Evolutionary conservation across 2,113 vertebrate genomes (phyloP), one percentile per base, ranked within the genome.

Genomic region (Anoplopoma fimbria): DNA sequence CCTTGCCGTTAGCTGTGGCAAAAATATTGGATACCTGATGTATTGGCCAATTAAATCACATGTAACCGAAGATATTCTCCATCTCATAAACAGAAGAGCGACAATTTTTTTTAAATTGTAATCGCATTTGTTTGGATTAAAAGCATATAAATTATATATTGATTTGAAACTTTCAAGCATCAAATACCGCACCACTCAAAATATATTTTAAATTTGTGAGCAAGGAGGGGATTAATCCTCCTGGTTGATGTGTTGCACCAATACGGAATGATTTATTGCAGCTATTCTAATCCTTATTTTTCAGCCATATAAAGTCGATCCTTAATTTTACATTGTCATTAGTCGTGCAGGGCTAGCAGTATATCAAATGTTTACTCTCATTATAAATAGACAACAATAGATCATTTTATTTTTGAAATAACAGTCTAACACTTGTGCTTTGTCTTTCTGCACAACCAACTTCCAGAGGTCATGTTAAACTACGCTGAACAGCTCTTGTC

Each of bases 261-360:
- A 29, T 31, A 60, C 23, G 3, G 42, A 67, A 57, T 27, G 0
- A 38, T 51, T 49, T 36, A 13, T 49, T 51, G 12, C 40, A 42
- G 17, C 29, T 29, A 45, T 27, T 40, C 55, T 51, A 62, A 29
- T 58, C 27, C 8, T 29, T 70, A 31, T 58, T 27, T 75, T 51
- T 38, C 23, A 61, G n/a, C 31, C n/a, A 25, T 12, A 61, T 25
- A 67, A 60, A 67, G 51, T 14, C 36, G 49, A 72, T 65, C n/a
- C n/a, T n/a, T n/a, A n/a, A n/a, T 71, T 53, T 69, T 62, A 60
- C 40, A 31, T n/a, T 61, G 42, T 40, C 19, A 62, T 53, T 40
- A 40, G 19, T 21, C 25, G 2, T 51, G 63, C 40, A 40, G 17
- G 25, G 62, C 38, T 19, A 75, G 27, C 1, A 1, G 5, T 31